These are phyloP conservation scores for Spizaetus ornatus DNA, from an alignment of 2,113 vertebrate genomes.

Conservation along the genomic window DNA sequence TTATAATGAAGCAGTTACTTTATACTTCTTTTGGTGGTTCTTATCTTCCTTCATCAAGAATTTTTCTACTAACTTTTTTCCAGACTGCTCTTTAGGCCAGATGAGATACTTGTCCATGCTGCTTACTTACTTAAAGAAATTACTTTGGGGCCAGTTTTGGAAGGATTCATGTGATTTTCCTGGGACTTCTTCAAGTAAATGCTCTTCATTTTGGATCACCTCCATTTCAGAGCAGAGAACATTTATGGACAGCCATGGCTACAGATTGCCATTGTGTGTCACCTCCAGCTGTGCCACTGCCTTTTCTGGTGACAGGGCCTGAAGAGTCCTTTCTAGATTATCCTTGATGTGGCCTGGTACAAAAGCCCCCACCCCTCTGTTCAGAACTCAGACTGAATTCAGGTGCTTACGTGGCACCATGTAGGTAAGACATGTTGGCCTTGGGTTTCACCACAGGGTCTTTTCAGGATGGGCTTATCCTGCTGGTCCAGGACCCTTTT, in stretches of 20 bases:
- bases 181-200: background rate
- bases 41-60: background rate
- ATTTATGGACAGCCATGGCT: background rate
- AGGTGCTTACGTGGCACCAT: background rate
- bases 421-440: background rate
- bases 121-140: background rate
- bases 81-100: background rate
- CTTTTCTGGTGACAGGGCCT: background rate
- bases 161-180: background rate
- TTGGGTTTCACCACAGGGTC: background rate
- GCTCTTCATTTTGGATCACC: background rate
- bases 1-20: background rate
- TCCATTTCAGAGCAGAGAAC: background rate
- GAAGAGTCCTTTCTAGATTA: background rate
- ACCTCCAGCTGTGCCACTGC: background rate
- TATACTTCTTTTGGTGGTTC: background rate
- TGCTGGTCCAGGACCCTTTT: background rate
- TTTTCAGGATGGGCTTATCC: background rate
- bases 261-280: fast-evolving
- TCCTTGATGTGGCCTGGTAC: background rate
- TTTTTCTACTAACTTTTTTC: background rate
- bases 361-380: fast-evolving
- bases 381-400: background rate
- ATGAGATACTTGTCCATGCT: background rate
- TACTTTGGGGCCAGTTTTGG: background rate